Base-by-base conservation (phyloP, 1,140 invertebrate species). In the Lineus longissimus region DNA sequence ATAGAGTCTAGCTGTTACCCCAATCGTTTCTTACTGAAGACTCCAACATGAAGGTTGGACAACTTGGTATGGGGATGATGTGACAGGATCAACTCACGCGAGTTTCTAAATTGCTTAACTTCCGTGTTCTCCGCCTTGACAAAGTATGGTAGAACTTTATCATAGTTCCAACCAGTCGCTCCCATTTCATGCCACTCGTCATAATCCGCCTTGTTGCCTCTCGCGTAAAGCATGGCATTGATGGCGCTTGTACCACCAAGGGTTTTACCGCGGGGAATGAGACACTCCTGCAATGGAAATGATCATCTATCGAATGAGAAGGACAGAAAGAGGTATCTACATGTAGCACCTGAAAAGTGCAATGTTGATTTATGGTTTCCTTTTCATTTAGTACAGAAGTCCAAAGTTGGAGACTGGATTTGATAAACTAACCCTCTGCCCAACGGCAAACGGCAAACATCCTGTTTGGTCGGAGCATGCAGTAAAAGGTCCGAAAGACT, bases 151-250 rank as follows among this genome's bases (percentile, higher is more conserved):
- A 85, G 71, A 63, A 81, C 83, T 59, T 84, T 74, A 54, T 90
- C 87, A 71, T 89, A 94, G 0, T 90, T 89, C 97, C 97, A 99
- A 1, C 93, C 94, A 0, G 87, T 86, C 70, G 96, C 97, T 0
- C 96, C 96, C 31, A 90, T 81, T 0, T 66, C 70, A 75, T 94
- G 92, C 96, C 97, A 99, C 4, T 85, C 84, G 73, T 98, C 92
- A 77, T 98, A 99, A 77, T 99, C 96, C 62, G 86, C 87, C 65
- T 88, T 88, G 76, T 98, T 96, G 0, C 95, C 96, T 29, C 96
- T 84, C 0, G 98, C 84, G 73, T 98, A 99, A 0, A 97, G 84
- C 96, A 99, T 98, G 73, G 97, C 97, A 79, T 99, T 99, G 0
- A 98, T 84, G 0, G 96, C 92, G 2, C 91, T 94, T 0, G 91